Evolutionary conservation across 2,797 vertebrate species (phyloP).

Genomic region (Centroberyx gerrardi): DNA sequence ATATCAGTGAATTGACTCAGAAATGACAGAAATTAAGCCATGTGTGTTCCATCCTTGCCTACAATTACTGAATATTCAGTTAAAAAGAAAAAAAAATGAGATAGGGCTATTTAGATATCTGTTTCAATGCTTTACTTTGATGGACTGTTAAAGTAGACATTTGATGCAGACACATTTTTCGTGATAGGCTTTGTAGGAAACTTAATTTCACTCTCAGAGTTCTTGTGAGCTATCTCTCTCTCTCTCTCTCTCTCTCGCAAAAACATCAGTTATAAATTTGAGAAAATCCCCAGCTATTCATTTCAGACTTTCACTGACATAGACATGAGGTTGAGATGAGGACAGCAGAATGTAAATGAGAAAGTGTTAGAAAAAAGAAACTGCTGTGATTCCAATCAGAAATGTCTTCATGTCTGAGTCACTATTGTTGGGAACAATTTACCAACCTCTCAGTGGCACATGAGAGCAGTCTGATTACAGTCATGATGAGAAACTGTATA

Average conservation of each 20-base stretch:
- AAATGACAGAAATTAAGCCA: conserved; percentile 49
- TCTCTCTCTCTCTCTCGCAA: no score
- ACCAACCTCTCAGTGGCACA: conserved; percentile 16
- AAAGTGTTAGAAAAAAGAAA: conserved; percentile 63
- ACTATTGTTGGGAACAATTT: conserved; percentile 71
- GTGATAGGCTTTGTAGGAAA: background rate
- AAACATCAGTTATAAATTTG: conserved; percentile 56
- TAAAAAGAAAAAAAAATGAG: no score
- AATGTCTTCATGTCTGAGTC: conserved; percentile 77
- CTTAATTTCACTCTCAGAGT: conserved; percentile 22
- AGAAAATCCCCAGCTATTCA: conserved; percentile 86
- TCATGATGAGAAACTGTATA: conserved; percentile 25
- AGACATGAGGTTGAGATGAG: conserved; percentile 65
- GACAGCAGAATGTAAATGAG: conserved; percentile 71
- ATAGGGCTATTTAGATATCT: no score
- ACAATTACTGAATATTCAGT: background rate
- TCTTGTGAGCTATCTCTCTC: no score
- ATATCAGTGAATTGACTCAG: conserved; percentile 30
- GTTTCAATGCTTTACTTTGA: no score
- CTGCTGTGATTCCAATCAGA: conserved; percentile 74
- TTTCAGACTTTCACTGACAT: conserved; percentile 80
- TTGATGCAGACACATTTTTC: no score
- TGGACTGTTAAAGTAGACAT: no score
- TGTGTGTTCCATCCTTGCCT: background rate
- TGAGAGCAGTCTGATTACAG: conserved; percentile 23